phyloP scores from a whole-genome alignment of 2,113 vertebrate genomes.

The Arenaria interpres region DNA sequence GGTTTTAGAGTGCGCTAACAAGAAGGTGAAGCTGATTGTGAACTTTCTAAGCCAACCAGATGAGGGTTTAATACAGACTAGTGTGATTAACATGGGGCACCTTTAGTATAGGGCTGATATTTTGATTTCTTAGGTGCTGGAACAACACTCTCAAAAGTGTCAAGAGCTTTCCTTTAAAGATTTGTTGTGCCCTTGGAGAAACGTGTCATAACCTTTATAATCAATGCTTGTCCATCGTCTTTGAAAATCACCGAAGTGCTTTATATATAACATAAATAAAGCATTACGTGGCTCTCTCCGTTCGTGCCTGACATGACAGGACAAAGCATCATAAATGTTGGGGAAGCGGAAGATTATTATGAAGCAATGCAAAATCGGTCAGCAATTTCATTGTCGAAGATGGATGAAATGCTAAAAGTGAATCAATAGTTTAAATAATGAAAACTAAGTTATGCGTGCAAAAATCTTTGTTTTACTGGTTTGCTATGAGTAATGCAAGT shows the following conservation, averaged over 20 bases:
- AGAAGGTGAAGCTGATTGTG: background rate
- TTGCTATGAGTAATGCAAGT: background rate
- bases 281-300: background rate
- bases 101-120: background rate
- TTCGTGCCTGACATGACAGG: background rate
- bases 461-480: background rate
- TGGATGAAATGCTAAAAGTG: background rate
- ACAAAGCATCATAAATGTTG: background rate
- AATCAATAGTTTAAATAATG: constrained; percentile 15
- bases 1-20: background rate
- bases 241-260: background rate
- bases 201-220: background rate
- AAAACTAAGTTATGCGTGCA: background rate
- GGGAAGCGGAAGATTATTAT: background rate
- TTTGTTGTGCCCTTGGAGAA: background rate
- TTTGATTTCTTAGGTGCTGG: background rate
- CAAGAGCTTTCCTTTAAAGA: background rate
- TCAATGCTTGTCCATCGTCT: background rate
- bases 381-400: background rate
- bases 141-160: background rate
- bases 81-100: background rate
- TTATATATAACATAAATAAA: background rate
- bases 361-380: background rate
- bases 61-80: background rate
- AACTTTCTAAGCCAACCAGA: background rate